Conservation (phyloP, 2,797 vertebrate species). For the Pteronotus mesoamericanus region DNA sequence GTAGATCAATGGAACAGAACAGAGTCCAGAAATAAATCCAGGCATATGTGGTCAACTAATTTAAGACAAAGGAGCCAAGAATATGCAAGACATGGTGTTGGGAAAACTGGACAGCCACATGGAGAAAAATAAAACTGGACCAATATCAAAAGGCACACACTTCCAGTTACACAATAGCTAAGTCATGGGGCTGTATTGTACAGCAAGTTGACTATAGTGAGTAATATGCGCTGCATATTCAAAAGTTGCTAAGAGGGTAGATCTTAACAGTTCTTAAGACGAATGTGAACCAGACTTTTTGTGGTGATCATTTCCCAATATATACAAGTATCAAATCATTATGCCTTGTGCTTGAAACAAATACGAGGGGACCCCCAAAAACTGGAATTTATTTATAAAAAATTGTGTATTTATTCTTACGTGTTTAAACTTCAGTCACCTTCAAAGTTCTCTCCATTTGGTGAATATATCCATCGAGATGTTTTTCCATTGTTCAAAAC, state of each 20-base stretch:
- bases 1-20: background rate
- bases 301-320: background rate
- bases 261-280: background rate
- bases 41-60: background rate
- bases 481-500: background rate
- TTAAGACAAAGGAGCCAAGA: background rate
- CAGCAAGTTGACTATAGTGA: background rate
- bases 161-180: background rate
- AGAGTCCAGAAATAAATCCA: background rate
- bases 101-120: background rate
- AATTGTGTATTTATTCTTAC: background rate
- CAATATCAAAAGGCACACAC: background rate
- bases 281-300: background rate
- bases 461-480: background rate
- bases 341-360: background rate
- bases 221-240: background rate
- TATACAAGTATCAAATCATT: background rate
- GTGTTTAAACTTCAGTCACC: background rate
- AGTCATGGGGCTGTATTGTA: background rate
- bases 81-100: background rate
- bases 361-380: background rate
- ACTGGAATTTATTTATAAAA: accelerated
- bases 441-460: background rate
- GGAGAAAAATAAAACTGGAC: background rate
- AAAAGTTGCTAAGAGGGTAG: background rate